A percentile compares a stretch with the other conserved stretches of the same genome.
phyloP scores from a whole-genome alignment of 2,113 vertebrate genomes.

The Labeo catla region DNA sequence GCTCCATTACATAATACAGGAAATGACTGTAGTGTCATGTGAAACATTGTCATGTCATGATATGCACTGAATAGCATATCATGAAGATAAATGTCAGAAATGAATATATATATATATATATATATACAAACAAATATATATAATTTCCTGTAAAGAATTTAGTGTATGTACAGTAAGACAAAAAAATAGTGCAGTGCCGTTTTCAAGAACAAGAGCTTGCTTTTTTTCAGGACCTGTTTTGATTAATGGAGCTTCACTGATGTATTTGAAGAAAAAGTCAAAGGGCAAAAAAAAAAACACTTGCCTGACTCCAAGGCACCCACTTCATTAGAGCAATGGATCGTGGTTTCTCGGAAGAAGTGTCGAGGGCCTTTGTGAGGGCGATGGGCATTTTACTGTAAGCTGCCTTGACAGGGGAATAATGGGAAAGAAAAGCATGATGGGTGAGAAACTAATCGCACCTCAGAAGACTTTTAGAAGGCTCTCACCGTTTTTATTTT shows the following conservation, averaged over 20 bases:
- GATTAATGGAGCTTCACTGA: constrained; percentile 73
- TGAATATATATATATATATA: too few relatives aligned
- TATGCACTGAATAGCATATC: background rate
- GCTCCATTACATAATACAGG: background rate
- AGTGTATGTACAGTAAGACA: background rate
- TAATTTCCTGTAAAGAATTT: background rate
- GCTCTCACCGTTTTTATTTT: constrained; percentile 17
- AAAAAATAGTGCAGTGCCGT: background rate
- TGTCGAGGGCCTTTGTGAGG: constrained; percentile 16
- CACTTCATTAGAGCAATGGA: constrained; percentile 70
- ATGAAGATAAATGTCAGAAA: background rate
- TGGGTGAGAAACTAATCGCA: constrained; percentile 55
- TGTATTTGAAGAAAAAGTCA: constrained; percentile 67
- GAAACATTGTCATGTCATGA: background rate
- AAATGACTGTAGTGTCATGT: background rate
- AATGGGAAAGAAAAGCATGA: constrained; percentile 57
- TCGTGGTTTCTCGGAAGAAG: constrained; percentile 57
- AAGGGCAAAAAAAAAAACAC: constrained; percentile 66
- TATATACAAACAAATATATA: too few relatives aligned
- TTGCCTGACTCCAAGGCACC: constrained; percentile 59
- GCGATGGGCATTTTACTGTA: constrained; percentile 55
- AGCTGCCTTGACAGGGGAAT: constrained; percentile 67
- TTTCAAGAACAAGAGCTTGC: background rate
- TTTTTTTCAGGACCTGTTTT: constrained; percentile 13
- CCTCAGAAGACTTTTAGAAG: constrained; percentile 41